A percentile compares a stretch with the other conserved stretches of the same genome.
phyloP scores from a whole-genome alignment of 2,888 invertebrate genomes.

The Sympetrum striolatum region DNA sequence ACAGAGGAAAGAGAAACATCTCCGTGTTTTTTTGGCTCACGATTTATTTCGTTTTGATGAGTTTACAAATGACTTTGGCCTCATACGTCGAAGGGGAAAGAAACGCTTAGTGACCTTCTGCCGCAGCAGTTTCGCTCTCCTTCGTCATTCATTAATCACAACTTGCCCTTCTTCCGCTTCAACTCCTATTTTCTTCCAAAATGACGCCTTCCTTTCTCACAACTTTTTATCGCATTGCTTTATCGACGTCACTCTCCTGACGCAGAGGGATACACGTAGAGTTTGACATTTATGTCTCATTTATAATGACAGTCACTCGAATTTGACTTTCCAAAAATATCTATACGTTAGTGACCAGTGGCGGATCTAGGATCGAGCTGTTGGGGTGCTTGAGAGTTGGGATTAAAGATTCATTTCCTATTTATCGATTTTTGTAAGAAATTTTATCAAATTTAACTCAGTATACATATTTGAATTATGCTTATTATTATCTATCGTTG shows the following conservation, averaged over 20 bases:
- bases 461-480: too few relatives aligned
- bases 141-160: background rate
- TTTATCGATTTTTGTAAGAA: too few relatives aligned
- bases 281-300: background rate
- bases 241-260: background rate
- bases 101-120: background rate
- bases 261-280: background rate
- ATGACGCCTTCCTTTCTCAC: background rate
- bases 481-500: too few relatives aligned
- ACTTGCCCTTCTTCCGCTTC: background rate
- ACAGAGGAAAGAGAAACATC: too few relatives aligned
- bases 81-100: background rate
- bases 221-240: background rate
- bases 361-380: too few relatives aligned
- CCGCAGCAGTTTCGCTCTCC: background rate
- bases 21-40: background rate
- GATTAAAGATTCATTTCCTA: too few relatives aligned
- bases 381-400: too few relatives aligned
- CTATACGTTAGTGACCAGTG: too few relatives aligned
- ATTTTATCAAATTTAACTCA: too few relatives aligned
- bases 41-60: conserved; percentile 25
- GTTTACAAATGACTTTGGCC: background rate
- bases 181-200: background rate
- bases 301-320: too few relatives aligned
- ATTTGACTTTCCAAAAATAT: too few relatives aligned